Base-by-base conservation (phyloP, 2,888 invertebrate species). In the Noctua comes region DNA sequence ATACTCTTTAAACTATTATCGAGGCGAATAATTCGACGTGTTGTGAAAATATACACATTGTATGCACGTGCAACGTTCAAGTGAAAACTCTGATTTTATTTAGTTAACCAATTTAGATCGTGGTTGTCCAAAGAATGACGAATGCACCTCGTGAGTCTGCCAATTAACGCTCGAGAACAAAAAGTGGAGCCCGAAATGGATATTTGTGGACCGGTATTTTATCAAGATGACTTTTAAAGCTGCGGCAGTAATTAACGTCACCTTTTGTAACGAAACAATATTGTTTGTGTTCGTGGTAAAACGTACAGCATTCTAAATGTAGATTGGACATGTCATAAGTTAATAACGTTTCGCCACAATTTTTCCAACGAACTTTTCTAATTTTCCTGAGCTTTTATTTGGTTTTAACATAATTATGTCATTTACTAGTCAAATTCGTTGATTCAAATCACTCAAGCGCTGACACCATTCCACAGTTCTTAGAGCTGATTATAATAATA, bases 1-100 rank as follows among this genome's bases (percentile, higher is more conserved):
- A 89, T 89, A 89, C 90, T 89, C 90, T 90, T 89, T 88, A 91
- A 85, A 90, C 88, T 89, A 90, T 88, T 88, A 87, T 87, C 83
- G 94, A 93, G 90, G 94, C 96, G 95, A 96, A 96, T 96, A 94
- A 96, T 95, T 95, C 93, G 93, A 94, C 92, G 93, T 94, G 94
- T 94, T 95, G 93, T 95, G 94, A 95, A 96, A 95, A 96, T 95
- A 96, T 93, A 95, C 93, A 89, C 90, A 93, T 27, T 57, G 57
- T 57, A 57, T 93, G 93, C 94, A 95, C 95, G 95, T 94, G 95
- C 93, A 89, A 75, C 27, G 93, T 88, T 84, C 92, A 95, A 94
- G 91, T 89, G 80, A 84, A 85, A 86, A 87, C 76, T 88, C 65
- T 81, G 79, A 71, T 82, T 88, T 88, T 87, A 89, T 88, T 90